Evolutionary conservation across 1,140 invertebrate species (phyloP).

Genomic region (Zaprionus kolodkinae): DNA sequence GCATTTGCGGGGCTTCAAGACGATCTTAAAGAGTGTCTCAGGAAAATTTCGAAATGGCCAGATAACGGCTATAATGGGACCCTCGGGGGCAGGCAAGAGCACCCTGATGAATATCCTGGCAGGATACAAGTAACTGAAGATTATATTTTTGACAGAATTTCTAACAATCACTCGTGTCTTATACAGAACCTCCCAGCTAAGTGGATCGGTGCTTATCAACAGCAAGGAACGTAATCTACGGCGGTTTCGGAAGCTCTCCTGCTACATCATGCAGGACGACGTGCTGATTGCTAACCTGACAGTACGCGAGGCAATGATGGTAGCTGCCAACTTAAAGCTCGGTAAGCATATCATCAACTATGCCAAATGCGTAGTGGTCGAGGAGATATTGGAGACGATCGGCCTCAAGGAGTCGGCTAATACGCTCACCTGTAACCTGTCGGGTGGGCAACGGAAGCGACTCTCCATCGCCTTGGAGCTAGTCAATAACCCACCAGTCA

Average conservation of each 20-base stretch:
- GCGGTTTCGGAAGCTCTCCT: slow-evolving; percentile 95
- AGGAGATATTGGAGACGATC: slow-evolving; percentile 93
- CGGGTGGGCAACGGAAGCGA: slow-evolving; percentile 96
- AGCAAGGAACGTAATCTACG: slow-evolving; percentile 93
- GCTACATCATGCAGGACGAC: slow-evolving; percentile 99
- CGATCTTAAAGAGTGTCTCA: slow-evolving; percentile 93
- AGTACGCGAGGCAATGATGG: slow-evolving; percentile 94
- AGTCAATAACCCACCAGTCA: slow-evolving; percentile 96
- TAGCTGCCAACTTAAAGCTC: slow-evolving; percentile 95
- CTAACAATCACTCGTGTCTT: slow-evolving; percentile 9
- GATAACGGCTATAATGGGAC: slow-evolving; percentile 96
- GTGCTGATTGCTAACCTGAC: slow-evolving; percentile 94
- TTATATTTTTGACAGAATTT: background rate
- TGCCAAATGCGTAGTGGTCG: slow-evolving; percentile 91
- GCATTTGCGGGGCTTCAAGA: slow-evolving; percentile 91
- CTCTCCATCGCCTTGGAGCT: slow-evolving; percentile 94
- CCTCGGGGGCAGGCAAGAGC: slow-evolving; percentile 96
- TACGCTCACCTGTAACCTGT: slow-evolving; percentile 92
- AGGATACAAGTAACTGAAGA: slow-evolving; percentile 92
- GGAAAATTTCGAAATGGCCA: slow-evolving; percentile 91
- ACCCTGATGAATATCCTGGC: slow-evolving; percentile 96
- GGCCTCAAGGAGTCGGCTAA: slow-evolving; percentile 90
- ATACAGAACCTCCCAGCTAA: slow-evolving; percentile 90
- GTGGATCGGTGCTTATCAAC: slow-evolving; percentile 92
- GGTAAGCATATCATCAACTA: slow-evolving; percentile 90